Conservation (phyloP, 1,140 invertebrate genomes). For the Anthonomus grandis region DNA sequence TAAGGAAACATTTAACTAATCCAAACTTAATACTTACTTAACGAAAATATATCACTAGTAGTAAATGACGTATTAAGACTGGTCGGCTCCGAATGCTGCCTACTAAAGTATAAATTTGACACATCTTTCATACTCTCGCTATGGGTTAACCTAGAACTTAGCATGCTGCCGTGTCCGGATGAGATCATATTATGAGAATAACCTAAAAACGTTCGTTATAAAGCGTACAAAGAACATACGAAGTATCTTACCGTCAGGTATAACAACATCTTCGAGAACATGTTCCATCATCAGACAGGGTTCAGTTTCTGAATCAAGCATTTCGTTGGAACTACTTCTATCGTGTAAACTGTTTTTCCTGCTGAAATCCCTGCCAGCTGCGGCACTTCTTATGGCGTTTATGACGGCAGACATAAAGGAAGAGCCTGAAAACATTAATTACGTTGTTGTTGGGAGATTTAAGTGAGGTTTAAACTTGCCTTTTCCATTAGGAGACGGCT, state of each 20-base stretch:
- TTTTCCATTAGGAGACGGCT: slow-evolving; percentile 32
- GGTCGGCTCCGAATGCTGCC: slow-evolving; percentile 58
- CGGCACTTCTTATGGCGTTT: slow-evolving; percentile 64
- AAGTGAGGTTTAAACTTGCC: slow-evolving; percentile 27
- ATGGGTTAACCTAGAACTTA: slow-evolving; percentile 40
- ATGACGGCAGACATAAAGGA: slow-evolving; percentile 67
- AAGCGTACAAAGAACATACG: too few species aligned
- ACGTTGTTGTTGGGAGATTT: neutral
- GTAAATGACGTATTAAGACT: slow-evolving; percentile 39
- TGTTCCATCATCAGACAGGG: slow-evolving; percentile 75
- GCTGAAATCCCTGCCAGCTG: slow-evolving; percentile 32
- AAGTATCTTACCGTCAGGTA: slow-evolving; percentile 52
- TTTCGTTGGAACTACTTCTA: slow-evolving; percentile 51
- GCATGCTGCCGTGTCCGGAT: slow-evolving; percentile 49
- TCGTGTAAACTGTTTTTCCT: slow-evolving; percentile 26
- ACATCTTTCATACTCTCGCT: slow-evolving; percentile 64
- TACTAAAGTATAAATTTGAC: slow-evolving; percentile 60
- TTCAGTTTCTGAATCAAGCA: slow-evolving; percentile 74
- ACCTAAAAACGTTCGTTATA: too few species aligned
- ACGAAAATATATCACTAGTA: slow-evolving; percentile 49
- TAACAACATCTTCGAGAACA: slow-evolving; percentile 62
- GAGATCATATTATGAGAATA: slow-evolving; percentile 68
- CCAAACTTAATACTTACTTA: slow-evolving; percentile 27
- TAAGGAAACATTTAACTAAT: neutral
- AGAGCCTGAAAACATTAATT: slow-evolving; percentile 44